phyloP scores from a whole-genome alignment of 2,888 invertebrate species.

The Eudemis profundana region DNA sequence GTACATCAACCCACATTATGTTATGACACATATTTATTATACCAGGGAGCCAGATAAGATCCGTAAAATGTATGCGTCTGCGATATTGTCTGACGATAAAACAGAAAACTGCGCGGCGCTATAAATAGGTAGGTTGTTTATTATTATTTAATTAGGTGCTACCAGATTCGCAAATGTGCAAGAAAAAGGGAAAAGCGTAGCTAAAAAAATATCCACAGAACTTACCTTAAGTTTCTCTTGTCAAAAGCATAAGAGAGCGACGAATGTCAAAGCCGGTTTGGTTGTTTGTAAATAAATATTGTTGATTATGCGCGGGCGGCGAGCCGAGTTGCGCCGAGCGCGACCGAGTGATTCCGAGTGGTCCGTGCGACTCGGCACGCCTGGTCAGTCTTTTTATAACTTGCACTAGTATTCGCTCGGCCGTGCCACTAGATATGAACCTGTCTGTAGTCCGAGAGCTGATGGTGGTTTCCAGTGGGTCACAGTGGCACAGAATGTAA shows the following conservation, averaged over 20 bases:
- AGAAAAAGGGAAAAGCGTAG: no score
- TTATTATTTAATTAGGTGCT: no score
- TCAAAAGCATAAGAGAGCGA: constrained; percentile 2
- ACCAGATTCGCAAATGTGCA: no score
- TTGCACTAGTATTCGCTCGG: constrained; percentile 34
- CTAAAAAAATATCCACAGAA: no score
- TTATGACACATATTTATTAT: no score
- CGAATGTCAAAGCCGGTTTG: constrained; percentile 29
- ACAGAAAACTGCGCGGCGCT: no score
- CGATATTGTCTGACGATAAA: no score
- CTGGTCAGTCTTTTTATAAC: constrained; percentile 29
- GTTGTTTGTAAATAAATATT: constrained; percentile 39
- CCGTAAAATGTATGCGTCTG: no score
- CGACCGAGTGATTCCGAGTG: constrained; percentile 9
- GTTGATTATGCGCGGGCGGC: constrained; percentile 19
- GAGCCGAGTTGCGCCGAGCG: constrained; percentile 5
- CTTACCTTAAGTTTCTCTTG: constrained; percentile 24
- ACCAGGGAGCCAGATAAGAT: no score
- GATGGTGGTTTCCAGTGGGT: neutral
- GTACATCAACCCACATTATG: no score
- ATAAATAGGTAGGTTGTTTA: no score
- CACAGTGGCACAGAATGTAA: no score
- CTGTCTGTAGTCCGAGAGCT: constrained; percentile 1
- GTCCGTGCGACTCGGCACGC: constrained; percentile 3
- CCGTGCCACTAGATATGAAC: constrained; percentile 13